Evolutionary conservation across 2,113 vertebrate genomes (phyloP).

Genomic region (Fulmarus glacialis): DNA sequence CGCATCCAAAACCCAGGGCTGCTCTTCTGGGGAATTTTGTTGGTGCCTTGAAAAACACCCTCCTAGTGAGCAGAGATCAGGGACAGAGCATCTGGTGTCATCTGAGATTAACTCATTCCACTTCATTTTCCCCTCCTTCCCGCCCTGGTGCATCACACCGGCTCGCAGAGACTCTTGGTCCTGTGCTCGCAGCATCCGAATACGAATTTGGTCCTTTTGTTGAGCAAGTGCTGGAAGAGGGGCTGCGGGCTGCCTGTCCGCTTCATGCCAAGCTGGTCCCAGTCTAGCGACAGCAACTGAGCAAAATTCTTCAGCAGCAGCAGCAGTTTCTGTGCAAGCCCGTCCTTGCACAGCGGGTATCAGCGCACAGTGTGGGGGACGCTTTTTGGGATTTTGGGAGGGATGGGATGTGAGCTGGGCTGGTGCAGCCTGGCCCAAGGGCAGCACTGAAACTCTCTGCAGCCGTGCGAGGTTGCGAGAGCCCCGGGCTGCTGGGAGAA

Average conservation of each 20-base stretch:
- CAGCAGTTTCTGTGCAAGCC: no score
- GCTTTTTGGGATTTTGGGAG: background rate
- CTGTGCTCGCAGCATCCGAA: fast-evolving
- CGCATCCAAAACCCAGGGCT: background rate
- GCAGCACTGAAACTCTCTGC: background rate
- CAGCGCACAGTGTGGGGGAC: fast-evolving
- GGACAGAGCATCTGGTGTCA: background rate
- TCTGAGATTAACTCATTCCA: background rate
- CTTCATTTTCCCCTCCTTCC: background rate
- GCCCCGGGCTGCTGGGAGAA: background rate
- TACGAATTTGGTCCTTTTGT: background rate
- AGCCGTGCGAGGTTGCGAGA: fast-evolving
- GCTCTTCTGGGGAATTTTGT: background rate
- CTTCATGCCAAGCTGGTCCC: background rate
- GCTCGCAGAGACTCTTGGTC: background rate
- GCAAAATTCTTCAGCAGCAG: background rate
- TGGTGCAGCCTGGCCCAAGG: background rate
- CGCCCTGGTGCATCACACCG: background rate
- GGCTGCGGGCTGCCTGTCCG: background rate
- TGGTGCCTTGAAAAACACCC: background rate
- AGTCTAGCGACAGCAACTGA: fast-evolving
- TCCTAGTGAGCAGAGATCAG: background rate
- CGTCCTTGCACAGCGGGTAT: background rate
- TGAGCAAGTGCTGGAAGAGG: background rate
- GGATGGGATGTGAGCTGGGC: background rate